Percentiles rank a stretch among this genome's conserved stretches.
Conservation (phyloP, 2,888 invertebrate genomes). For the Eudasyphora cyanicolor region DNA sequence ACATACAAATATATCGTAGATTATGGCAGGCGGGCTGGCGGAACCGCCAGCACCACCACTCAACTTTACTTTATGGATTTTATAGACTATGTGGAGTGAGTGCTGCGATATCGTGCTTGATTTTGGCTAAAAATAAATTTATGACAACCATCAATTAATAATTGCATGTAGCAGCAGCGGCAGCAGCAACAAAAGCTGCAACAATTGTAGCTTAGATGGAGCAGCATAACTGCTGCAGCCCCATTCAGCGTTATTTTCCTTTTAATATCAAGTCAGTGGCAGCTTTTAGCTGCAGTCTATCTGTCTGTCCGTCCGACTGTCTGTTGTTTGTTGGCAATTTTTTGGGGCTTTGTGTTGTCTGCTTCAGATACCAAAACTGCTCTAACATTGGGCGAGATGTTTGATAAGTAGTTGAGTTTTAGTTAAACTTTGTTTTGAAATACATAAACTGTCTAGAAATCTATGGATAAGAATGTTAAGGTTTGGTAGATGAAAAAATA, state of each 20-base stretch:
- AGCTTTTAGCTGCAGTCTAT: constrained; percentile 42
- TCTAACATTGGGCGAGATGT: background rate
- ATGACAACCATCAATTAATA: constrained; percentile 73
- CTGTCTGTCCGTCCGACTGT: background rate
- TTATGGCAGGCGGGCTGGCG: constrained; percentile 1
- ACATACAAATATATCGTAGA: constrained; percentile 14
- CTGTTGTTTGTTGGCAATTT: too few relatives aligned
- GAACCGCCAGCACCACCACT: too few relatives aligned
- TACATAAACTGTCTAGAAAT: constrained; percentile 20
- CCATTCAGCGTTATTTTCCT: constrained; percentile 26
- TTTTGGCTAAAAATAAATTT: constrained; percentile 69
- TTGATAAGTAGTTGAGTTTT: background rate
- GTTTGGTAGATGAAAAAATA: constrained; percentile 8
- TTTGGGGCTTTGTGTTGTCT: background rate
- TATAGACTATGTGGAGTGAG: too few relatives aligned
- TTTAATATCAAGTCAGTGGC: constrained; percentile 55
- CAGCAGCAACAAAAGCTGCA: background rate
- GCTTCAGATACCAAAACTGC: background rate
- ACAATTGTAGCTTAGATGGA: background rate
- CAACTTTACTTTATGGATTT: background rate
- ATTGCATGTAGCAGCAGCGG: constrained; percentile 63
- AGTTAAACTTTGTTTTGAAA: background rate
- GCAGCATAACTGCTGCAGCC: background rate
- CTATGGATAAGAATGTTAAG: constrained; percentile 25
- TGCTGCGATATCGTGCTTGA: constrained; percentile 58